Base-by-base conservation (phyloP, 2,888 invertebrate species). In the Formica aserva region DNA sequence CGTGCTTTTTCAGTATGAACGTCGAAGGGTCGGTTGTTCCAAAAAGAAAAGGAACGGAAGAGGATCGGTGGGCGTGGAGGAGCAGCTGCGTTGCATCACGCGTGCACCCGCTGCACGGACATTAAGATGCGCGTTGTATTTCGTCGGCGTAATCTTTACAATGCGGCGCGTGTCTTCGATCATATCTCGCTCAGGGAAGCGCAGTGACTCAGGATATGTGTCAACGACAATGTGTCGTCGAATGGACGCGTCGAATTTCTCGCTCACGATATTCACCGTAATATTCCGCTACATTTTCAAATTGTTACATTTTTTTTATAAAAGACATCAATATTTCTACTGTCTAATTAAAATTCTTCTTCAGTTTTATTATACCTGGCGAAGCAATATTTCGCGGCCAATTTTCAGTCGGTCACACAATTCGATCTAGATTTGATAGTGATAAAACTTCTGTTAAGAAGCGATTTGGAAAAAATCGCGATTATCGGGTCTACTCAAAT, bases 101-200 rank as follows among this genome's bases (percentile, higher is more conserved):
- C 60, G 9, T 48, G 75, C 74, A 66, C 77, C 85, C 80, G 86
- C 60, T 72, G 78, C 82, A 80, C 77, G 35, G 41, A 83, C 84
- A 87, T 91, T 86, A 86, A 71, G 82, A 91, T 90, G 91, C 88
- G 72, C 77, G 67, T 69, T 83, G 85, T 81, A 85, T 76, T 85
- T 82, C 83, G 76, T 62, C 78, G 67, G 85, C 83, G 90, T 92
- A 90, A 91, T 90, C 89, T 87, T 91, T 92, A 91, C 90, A 60
- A 90, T 91, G 92, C 89, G 88, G 88, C 91, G 88, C 91, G 92
- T 92, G 92, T 87, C 91, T 90, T 83, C 89, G 92, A 92, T 92
- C 88, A 86, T 90, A 91, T 92, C 90, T 88, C 83, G 41, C 71
- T 15, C 57, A 8, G 78, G 78, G 60, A 60, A 72, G 78, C 78